phyloP scores from a whole-genome alignment of 2,113 vertebrate genomes.

The Microtus ochrogaster region DNA sequence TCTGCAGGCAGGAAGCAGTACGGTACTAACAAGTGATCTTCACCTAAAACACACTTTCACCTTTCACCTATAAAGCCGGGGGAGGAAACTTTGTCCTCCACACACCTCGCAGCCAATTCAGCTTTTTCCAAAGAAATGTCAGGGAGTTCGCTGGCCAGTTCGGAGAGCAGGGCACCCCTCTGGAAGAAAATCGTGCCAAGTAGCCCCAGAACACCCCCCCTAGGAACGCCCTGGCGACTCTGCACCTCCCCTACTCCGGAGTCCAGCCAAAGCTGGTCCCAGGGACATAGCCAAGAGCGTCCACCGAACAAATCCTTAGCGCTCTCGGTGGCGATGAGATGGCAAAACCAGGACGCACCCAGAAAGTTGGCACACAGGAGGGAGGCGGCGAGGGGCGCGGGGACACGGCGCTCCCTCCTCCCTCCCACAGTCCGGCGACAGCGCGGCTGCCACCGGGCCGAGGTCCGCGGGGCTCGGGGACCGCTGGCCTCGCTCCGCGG shows the following conservation, averaged over 20 bases:
- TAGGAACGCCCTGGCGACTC: neutral
- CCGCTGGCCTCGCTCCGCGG: neutral
- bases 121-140: neutral
- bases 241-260: neutral
- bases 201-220: neutral
- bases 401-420: neutral
- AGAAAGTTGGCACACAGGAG: slow-evolving; percentile 62
- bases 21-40: neutral
- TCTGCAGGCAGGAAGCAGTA: neutral
- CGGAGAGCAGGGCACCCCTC: neutral
- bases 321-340: slow-evolving; percentile 16
- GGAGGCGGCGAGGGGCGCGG: neutral
- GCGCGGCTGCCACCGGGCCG: neutral
- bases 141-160: neutral
- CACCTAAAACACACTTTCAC: slow-evolving; percentile 26
- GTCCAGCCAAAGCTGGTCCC: neutral
- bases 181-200: neutral
- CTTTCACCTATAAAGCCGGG: slow-evolving; percentile 45
- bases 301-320: neutral
- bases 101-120: neutral
- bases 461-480: neutral
- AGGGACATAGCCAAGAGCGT: neutral
- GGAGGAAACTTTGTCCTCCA: slow-evolving; percentile 5
- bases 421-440: neutral
- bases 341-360: slow-evolving; percentile 54